Base-by-base conservation (phyloP, 2,797 vertebrate genomes). In the Esox lucius region DNA sequence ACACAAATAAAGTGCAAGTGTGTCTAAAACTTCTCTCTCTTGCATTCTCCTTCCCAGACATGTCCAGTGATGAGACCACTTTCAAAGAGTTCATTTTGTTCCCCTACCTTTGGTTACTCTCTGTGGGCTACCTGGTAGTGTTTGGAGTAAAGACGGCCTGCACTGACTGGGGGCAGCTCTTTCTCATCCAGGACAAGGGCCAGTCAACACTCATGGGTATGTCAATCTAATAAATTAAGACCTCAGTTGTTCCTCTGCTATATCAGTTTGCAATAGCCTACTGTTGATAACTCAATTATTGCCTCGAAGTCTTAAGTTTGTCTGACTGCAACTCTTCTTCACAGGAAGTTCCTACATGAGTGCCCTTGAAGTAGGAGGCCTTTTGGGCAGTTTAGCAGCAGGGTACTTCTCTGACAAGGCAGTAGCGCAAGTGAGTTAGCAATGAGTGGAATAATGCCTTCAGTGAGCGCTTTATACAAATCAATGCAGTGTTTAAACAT, bases 301-400 rank as follows among this genome's bases (percentile, higher is more conserved):
- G 56, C 53, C 53, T 22, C 7, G 24, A 4, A 46, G 42, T 13
- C n/a, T 24, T 61, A 61, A 12, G 22, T 61, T 74, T 13, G 26
- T 16, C 64, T 33, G 64, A 66, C 26, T 19, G 15, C 64, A 19
- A 16, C 28, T 28, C 9, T 31, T 56, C 74, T 80, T 76, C 80
- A 73, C 88, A 99, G 98, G 98, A 66, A 99, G 98, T 81, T 98
- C 98, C 81, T 99, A 97, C 87, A 96, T 99, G 95, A 99, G 98
- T 42, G 95, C 97, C 35, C 86, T 99, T 91, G 98, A 99, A 91
- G 90, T 97, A 0, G 98, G 98, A 62, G 98, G 98, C 15, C 92
- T 99, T 74, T 77, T 97, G 81, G 98, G 98, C 31, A 99, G 96
- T 87, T 92, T 99, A 1, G 95, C 95, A 65, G 97, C 98, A 53